Percentiles rank a stretch among this genome's conserved stretches.
These are phyloP conservation scores for Lasioglossum figueresi DNA, from an alignment of 2,888 invertebrate genomes.

Conservation along the genomic window DNA sequence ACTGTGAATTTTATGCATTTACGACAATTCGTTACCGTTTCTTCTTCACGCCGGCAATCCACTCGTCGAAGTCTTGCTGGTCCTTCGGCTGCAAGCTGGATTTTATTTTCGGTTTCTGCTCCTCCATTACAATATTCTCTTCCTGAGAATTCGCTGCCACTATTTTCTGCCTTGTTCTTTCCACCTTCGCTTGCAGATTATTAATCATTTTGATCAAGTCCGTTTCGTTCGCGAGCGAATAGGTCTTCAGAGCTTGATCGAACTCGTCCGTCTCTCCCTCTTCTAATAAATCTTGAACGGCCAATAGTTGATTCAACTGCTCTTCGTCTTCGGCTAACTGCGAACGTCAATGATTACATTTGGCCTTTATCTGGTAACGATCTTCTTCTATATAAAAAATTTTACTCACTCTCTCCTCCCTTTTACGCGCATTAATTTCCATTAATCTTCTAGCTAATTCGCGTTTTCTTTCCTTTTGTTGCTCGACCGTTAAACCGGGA, in stretches of 20 bases:
- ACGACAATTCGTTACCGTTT: slow-evolving; percentile 85
- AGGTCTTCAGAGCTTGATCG: slow-evolving; percentile 90
- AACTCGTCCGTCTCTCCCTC: slow-evolving; percentile 91
- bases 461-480: slow-evolving; percentile 93
- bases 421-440: slow-evolving; percentile 95
- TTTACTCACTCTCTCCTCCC: slow-evolving; percentile 89
- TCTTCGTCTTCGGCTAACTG: slow-evolving; percentile 94
- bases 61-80: slow-evolving; percentile 85
- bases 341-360: slow-evolving; percentile 42
- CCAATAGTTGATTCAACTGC: slow-evolving; percentile 90
- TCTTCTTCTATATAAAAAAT: neutral
- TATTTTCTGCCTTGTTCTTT: slow-evolving; percentile 91
- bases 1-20: neutral
- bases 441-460: slow-evolving; percentile 93
- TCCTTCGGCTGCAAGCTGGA: slow-evolving; percentile 83
- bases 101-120: slow-evolving; percentile 84
- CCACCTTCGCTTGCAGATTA: slow-evolving; percentile 89
- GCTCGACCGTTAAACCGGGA: slow-evolving; percentile 90
- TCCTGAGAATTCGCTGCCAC: slow-evolving; percentile 88
- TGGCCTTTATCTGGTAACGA: neutral
- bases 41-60: slow-evolving; percentile 85
- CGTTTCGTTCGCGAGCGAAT: slow-evolving; percentile 90
- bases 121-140: slow-evolving; percentile 86
- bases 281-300: slow-evolving; percentile 91
- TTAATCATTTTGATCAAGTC: slow-evolving; percentile 92